Percentiles rank a stretch among this genome's conserved stretches.
Conservation (phyloP, 2,113 vertebrate genomes). For the Desmodus rotundus region DNA sequence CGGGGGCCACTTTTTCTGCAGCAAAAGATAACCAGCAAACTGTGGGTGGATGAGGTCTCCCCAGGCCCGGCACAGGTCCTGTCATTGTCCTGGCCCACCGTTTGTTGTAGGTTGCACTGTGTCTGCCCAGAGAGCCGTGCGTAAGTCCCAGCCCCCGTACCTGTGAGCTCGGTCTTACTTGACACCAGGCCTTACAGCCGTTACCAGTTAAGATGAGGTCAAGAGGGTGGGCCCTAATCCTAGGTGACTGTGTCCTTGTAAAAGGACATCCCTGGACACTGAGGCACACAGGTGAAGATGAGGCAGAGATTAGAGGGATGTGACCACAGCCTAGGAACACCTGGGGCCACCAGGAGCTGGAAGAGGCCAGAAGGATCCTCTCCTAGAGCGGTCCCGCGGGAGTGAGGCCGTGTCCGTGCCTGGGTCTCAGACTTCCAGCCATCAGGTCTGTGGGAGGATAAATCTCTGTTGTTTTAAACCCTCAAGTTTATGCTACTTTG, state of each 20-base stretch:
- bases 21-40: neutral
- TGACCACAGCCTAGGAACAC: too few relatives aligned
- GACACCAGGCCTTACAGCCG: neutral
- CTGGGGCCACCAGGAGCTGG: neutral
- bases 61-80: neutral
- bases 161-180: neutral
- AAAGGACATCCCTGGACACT: too few relatives aligned
- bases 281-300: too few relatives aligned
- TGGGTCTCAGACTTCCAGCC: neutral
- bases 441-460: neutral
- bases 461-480: neutral
- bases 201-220: neutral
- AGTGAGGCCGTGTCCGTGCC: fast-evolving
- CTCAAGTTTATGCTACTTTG: neutral
- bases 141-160: neutral
- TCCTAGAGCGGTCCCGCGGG: neutral
- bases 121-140: neutral
- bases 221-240: too few relatives aligned
- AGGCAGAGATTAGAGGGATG: neutral
- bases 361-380: neutral
- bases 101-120: fast-evolving
- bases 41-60: fast-evolving
- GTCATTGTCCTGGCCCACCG: neutral
- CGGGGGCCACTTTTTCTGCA: neutral
- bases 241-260: too few relatives aligned